phyloP scores from a whole-genome alignment of 2,797 vertebrate species.

The Pseudopleuronectes americanus region DNA sequence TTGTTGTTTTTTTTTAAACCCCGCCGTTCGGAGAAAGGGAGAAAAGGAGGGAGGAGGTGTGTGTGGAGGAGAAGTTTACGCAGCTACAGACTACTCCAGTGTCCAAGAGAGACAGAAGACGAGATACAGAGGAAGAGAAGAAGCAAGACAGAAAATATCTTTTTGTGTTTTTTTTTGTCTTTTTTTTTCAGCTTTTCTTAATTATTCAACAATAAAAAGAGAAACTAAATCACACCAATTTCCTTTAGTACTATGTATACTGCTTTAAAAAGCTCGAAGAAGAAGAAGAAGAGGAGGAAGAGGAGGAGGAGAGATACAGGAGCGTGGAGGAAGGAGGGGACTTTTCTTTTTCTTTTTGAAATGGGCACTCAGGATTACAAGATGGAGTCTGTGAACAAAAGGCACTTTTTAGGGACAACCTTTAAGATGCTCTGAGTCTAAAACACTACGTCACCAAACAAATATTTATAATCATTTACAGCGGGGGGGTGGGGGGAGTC shows the following conservation, averaged over 20 bases:
- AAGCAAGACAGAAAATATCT: conserved; percentile 78
- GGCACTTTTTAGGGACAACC: conserved; percentile 89
- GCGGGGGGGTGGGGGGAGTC: conserved; percentile 19
- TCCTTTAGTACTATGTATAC: conserved; percentile 89
- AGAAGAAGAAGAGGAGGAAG: conserved; percentile 71
- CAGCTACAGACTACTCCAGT: conserved; percentile 88
- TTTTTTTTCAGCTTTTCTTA: conserved; percentile 76
- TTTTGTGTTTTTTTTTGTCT: conserved; percentile 46
- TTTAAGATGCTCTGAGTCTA: conserved; percentile 88
- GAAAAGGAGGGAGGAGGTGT: conserved; percentile 31
- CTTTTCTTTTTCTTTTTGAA: conserved; percentile 73
- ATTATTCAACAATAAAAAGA: conserved; percentile 88
- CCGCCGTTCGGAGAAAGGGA: conserved; percentile 80
- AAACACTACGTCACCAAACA: conserved; percentile 87
- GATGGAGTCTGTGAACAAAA: conserved; percentile 89
- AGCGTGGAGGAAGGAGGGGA: conserved; percentile 82
- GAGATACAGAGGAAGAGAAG: conserved; percentile 84
- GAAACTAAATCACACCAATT: conserved; percentile 92
- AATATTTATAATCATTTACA: conserved; percentile 87
- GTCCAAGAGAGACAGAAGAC: conserved; percentile 87
- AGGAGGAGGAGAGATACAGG: conserved; percentile 60
- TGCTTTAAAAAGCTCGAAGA: conserved; percentile 85
- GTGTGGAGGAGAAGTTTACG: conserved; percentile 66
- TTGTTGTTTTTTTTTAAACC: conserved; percentile 62
- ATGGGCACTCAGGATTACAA: conserved; percentile 85